These are phyloP conservation scores for Linurgus olivaceus DNA, from an alignment of 2,797 vertebrate species.

Conservation along the genomic window DNA sequence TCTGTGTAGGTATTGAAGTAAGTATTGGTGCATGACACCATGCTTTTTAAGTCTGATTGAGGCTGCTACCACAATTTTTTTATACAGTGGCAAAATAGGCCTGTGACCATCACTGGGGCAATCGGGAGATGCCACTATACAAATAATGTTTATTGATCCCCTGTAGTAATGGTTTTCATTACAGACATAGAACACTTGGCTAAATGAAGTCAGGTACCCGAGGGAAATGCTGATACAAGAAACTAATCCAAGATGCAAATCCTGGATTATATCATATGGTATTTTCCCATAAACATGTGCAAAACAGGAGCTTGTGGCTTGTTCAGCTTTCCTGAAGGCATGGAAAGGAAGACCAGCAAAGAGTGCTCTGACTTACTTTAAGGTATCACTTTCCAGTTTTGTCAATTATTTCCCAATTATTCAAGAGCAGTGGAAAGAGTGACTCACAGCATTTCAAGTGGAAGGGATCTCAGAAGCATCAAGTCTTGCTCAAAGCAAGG, in stretches of 20 bases:
- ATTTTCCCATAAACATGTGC: background rate
- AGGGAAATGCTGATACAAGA: background rate
- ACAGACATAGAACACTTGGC: background rate
- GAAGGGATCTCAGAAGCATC: background rate
- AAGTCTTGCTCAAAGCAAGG: background rate
- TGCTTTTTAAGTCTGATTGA: background rate
- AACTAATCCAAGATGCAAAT: background rate
- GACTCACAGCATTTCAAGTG: background rate
- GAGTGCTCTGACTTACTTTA: background rate
- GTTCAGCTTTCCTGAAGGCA: background rate
- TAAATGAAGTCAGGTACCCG: background rate
- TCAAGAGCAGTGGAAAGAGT: background rate
- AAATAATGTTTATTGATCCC: background rate
- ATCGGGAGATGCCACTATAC: background rate
- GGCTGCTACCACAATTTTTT: background rate
- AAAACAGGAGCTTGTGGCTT: background rate
- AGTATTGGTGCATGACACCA: background rate
- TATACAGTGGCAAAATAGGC: background rate
- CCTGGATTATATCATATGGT: background rate
- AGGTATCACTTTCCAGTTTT: background rate
- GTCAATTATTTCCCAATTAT: background rate
- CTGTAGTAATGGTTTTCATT: background rate
- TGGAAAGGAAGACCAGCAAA: background rate
- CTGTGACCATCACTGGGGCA: background rate
- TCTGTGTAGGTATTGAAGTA: background rate